Percentiles rank a stretch among this genome's conserved stretches.
These are phyloP conservation scores for Mus musculus DNA, from an alignment of 2,113 vertebrate species.

Conservation along the genomic window GRCm39 chr14:120859001-120859500, in stretches of 20 bases:
- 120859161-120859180: neutral
- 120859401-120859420: neutral
- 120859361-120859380: neutral
- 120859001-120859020: neutral
- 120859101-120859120: neutral
- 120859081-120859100: no score
- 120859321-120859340: neutral
- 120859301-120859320: neutral
- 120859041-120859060: neutral
- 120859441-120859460: no score
- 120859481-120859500: no score
- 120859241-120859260: neutral
- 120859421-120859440: no score
- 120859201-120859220: neutral
- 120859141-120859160: neutral
- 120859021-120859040: no score
- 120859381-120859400: neutral
- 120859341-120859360: neutral
- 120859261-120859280: neutral
- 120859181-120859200: neutral
- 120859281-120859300: neutral
- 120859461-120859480: no score
- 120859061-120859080: neutral
- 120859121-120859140: slow-evolving; percentile 31
- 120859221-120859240: neutral